Base-by-base conservation (phyloP, 2,888 invertebrate genomes). In the Yponomeuta plumbellus region DNA sequence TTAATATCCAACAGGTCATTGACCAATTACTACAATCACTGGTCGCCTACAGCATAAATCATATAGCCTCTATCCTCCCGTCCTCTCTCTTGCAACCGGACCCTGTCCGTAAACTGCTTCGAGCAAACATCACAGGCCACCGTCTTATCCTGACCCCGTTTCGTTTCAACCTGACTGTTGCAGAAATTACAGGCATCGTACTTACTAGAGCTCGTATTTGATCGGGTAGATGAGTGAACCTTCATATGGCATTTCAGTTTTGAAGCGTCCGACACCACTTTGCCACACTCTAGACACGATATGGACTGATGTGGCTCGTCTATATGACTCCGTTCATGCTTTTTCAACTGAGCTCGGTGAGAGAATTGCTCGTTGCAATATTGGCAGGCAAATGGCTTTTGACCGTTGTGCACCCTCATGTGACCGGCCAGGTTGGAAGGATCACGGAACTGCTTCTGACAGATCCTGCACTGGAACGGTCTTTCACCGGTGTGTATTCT, bases 381-480 rank as follows among this genome's bases (percentile, higher is more conserved):
- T 6, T 22, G 20, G 22, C 66, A 66, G 5, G 66, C 66, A 20
- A 66, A 66, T 1, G 66, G 44, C 44, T 66, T 66, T 11, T 56
- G 63, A 11, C 63, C 63, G 22, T 66, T 66, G 56, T 66, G 66
- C n/a, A 62, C 66, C 17, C 66, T n/a, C 62, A 63, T 63, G 34
- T 66, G 66, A 11, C 66, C 66, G 44, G 66, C 61, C 61, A 66
- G 40, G 61, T 66, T 66, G 10, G 66, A 66, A 6, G 44, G 61
- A 23, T 66, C 66, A 11, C 66, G 17, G 22, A 66, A 66, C 22
- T 44, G 59, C 21, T 66, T 66, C 21, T 66, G 57, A n/a, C 66
- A 66, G 2, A 66, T 61, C 8, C 59, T 26, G 17, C 66, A 66
- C 13, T 40, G 40, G 21, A 61, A 66, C 44, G 66, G 64, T 56